phyloP scores from a whole-genome alignment of 2,797 vertebrate species.

The Gymnoscopelus braueri region DNA sequence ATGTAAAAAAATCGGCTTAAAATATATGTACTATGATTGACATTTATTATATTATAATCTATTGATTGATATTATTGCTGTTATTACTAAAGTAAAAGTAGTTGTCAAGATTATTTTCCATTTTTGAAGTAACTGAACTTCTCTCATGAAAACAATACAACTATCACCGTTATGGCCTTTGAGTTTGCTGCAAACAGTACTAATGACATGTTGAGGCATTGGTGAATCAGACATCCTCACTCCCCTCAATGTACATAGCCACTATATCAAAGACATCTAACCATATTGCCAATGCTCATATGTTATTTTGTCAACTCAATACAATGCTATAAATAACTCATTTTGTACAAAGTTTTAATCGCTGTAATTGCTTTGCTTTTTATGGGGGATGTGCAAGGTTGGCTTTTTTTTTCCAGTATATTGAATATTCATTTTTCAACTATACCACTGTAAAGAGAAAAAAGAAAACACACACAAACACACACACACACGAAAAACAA shows the following conservation, averaged over 20 bases:
- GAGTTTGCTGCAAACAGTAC: conserved; percentile 83
- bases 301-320: conserved; percentile 74
- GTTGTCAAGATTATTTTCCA: conserved; percentile 72
- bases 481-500: conserved; percentile 44
- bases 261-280: conserved; percentile 71
- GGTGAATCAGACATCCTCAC: conserved; percentile 72
- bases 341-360: conserved; percentile 81
- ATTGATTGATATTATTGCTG: conserved; percentile 81
- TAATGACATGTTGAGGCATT: conserved; percentile 76
- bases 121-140: conserved; percentile 66
- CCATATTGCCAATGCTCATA: conserved; percentile 77
- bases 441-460: conserved; percentile 82
- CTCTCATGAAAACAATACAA: conserved; percentile 74
- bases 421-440: conserved; percentile 86
- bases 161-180: conserved; percentile 87
- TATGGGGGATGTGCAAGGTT: conserved; percentile 77
- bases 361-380: conserved; percentile 78
- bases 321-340: conserved; percentile 79
- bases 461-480: conserved; percentile 38
- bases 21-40: conserved; percentile 75
- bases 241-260: conserved; percentile 72
- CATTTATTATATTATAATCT: conserved; percentile 76
- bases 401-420: conserved; percentile 81
- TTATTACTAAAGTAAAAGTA: conserved; percentile 78
- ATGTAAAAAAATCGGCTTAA: conserved; percentile 49